Base-by-base conservation (phyloP, 2,113 vertebrate species). In the Xerus inauris region DNA sequence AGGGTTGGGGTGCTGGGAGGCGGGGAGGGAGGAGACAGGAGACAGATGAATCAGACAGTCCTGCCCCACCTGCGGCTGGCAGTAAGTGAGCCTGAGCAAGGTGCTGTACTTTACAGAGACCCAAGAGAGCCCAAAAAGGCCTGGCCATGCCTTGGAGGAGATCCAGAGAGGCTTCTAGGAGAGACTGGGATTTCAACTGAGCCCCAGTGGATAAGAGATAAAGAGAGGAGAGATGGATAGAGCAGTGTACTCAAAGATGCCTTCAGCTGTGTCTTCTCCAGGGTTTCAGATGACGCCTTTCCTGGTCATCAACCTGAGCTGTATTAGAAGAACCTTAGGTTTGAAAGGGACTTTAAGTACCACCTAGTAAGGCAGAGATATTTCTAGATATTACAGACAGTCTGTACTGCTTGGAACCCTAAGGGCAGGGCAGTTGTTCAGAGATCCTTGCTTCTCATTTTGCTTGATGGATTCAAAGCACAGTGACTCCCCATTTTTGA, bases 391-490 rank as follows among this genome's bases (percentile, higher is more conserved):
- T n/a, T n/a, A n/a, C n/a, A n/a, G n/a, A n/a, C 67, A 49, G 59
- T 3, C n/a, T 38, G 24, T 20, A 42, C 6, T 64, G 54, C 82
- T 67, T 26, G 4, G 38, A 92, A 54, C 16, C 32, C 47, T 28
- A 35, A 22, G 59, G 84, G 51, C 69, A 75, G 45, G 47, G 6
- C 9, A 32, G 26, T 40, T 12, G 57, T 5, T 76, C 26, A 13
- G 89, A 80, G 65, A 88, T 73, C 49, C 82, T 49, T 28, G 17
- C 80, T 94, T 89, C 80, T 94, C 12, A n/a, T n/a, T 94, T 87
- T 83, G 59, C 51, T 67, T 67, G 71, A 19, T 76, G 69, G 38
- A 13, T 87, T 82, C 91, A 85, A 80, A 84, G 51, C 90, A 69
- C 8, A n/a, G 19, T 4, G 11, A 67, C 85, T 89, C 85, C 38